These are phyloP conservation scores for Trachelus troglodyta DNA, from an alignment of 2,888 invertebrate genomes.

Conservation along the genomic window DNA sequence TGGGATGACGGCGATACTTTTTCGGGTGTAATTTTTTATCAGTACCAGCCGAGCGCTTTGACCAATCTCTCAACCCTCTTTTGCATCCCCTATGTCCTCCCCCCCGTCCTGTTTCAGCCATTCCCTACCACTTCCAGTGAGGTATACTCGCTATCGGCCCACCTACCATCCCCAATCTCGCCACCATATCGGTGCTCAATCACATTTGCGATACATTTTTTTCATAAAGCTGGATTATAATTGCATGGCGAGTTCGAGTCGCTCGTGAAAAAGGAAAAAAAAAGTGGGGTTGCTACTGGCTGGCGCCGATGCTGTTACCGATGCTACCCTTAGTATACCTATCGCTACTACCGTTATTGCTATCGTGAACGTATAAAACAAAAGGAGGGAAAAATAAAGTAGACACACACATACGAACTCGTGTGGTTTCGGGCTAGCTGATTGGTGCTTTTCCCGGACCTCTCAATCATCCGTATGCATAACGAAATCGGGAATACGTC, in stretches of 20 bases:
- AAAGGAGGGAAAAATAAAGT: background rate
- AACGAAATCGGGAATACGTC: constrained; percentile 46
- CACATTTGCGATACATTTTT: constrained; percentile 67
- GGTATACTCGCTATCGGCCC: background rate
- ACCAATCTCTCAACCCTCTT: constrained; percentile 52
- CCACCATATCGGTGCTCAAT: constrained; percentile 65
- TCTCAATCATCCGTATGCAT: constrained; percentile 23
- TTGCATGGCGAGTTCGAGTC: constrained; percentile 63
- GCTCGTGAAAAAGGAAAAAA: constrained; percentile 48
- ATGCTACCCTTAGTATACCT: background rate
- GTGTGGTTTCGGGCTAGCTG: constrained; percentile 65
- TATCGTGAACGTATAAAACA: constrained; percentile 30
- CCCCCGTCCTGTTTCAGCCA: constrained; percentile 13
- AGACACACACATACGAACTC: constrained; percentile 42
- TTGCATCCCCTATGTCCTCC: constrained; percentile 12
- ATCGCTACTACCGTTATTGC: background rate
- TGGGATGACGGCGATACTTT: constrained; percentile 52
- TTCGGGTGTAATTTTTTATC: constrained; percentile 61
- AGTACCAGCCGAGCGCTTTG: constrained; percentile 54
- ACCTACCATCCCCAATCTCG: constrained; percentile 49
- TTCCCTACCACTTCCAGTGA: constrained; percentile 4
- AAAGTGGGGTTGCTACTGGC: constrained; percentile 25
- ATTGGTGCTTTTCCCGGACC: constrained; percentile 47
- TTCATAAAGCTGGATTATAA: constrained; percentile 67
- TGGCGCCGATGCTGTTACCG: background rate